Conservation (phyloP, 2,113 vertebrate genomes). For the Egretta garzetta region DNA sequence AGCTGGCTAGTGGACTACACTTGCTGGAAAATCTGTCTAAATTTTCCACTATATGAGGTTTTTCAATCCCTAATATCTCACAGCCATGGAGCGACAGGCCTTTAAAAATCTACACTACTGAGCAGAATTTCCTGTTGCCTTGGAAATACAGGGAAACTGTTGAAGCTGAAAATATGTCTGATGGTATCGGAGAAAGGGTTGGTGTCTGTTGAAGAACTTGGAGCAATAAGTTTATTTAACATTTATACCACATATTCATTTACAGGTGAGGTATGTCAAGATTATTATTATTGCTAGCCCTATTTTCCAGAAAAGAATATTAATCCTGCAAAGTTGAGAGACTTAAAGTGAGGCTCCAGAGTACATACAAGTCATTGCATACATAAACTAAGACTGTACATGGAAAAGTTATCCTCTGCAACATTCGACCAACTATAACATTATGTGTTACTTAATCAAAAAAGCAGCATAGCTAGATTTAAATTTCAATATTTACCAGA, state of each 20-base stretch:
- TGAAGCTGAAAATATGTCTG: slow-evolving; percentile 37
- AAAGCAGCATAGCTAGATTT: neutral
- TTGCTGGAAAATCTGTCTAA: neutral
- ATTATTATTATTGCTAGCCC: neutral
- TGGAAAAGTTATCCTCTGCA: neutral
- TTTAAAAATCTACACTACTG: neutral
- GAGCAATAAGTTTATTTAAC: slow-evolving; percentile 30
- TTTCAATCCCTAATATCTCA: neutral
- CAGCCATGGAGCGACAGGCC: neutral
- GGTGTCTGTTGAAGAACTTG: neutral
- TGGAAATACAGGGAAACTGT: slow-evolving; percentile 37
- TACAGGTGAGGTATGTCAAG: neutral
- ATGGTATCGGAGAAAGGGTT: neutral
- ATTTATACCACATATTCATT: slow-evolving; percentile 1
- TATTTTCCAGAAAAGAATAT: neutral
- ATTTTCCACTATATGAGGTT: neutral
- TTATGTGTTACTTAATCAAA: neutral
- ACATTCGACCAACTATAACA: neutral
- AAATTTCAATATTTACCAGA: neutral
- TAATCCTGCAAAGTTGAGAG: neutral
- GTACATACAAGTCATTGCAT: neutral
- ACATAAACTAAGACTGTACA: neutral
- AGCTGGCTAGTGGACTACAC: neutral
- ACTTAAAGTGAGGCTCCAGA: neutral
- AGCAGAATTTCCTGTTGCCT: slow-evolving; percentile 15